Conservation (phyloP, 2,888 invertebrate species). For the Leucophenga montana region DNA sequence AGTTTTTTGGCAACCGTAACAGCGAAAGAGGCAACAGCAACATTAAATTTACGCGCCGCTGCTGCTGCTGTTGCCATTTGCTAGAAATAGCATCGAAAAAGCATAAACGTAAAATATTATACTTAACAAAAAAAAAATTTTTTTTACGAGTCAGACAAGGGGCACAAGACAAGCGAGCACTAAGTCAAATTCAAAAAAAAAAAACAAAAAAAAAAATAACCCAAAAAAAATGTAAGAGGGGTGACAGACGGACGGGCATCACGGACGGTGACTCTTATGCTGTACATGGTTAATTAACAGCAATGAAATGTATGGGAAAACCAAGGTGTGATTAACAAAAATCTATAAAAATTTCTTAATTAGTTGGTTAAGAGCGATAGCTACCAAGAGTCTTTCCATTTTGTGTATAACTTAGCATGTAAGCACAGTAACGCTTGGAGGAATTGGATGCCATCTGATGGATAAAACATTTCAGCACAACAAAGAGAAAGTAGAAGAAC, state of each 20-base stretch:
- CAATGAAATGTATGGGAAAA: too few species aligned
- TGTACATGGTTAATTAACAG: constrained; percentile 64
- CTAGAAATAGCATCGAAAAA: constrained; percentile 63
- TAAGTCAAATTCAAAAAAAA: too few species aligned
- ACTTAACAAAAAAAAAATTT: not conserved
- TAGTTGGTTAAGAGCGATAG: not conserved
- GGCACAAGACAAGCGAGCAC: not conserved
- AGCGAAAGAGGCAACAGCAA: too few species aligned
- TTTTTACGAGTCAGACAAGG: constrained; percentile 19
- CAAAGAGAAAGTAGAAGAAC: too few species aligned
- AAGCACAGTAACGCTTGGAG: too few species aligned
- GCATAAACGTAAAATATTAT: constrained; percentile 53
- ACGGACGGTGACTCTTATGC: constrained; percentile 51
- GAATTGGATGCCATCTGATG: too few species aligned
- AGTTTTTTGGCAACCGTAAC: constrained; percentile 6
- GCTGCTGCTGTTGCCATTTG: constrained; percentile 51
- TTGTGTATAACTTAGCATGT: too few species aligned
- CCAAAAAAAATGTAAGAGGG: constrained; percentile 2
- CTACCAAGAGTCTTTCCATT: too few species aligned
- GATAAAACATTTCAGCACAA: too few species aligned
- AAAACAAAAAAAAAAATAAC: not conserved
- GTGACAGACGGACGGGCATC: constrained; percentile 49
- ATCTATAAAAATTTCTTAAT: constrained; percentile 6
- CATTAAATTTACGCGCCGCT: not conserved
- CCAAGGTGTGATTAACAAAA: constrained; percentile 11